These are phyloP conservation scores for Apamea crenata DNA, from an alignment of 2,888 invertebrate species.

Conservation along the genomic window DNA sequence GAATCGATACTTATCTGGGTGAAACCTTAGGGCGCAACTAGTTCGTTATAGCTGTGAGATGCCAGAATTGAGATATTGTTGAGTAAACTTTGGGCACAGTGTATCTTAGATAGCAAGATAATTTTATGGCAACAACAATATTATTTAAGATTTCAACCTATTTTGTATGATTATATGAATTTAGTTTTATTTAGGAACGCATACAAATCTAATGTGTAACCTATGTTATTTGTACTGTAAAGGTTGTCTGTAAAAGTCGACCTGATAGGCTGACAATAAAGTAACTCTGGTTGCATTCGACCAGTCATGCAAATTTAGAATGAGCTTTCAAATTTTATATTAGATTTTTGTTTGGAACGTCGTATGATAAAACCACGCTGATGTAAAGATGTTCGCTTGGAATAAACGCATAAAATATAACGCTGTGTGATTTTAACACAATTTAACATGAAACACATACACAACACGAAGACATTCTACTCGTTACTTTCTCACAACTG, in stretches of 20 bases:
- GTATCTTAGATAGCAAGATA: not conserved
- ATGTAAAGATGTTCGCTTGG: not conserved
- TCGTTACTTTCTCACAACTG: slow-evolving; percentile 7
- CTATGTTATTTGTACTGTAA: not conserved
- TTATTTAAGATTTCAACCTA: not conserved
- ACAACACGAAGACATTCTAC: not conserved
- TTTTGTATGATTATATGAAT: not conserved
- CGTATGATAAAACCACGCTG: not conserved
- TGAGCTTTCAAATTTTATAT: not conserved
- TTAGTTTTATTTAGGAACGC: not conserved
- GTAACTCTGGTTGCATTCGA: not conserved
- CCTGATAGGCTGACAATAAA: not conserved
- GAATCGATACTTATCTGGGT: too few relatives aligned
- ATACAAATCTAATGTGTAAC: not conserved
- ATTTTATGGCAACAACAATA: not conserved
- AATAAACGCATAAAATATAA: not conserved
- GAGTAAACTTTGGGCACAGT: not conserved
- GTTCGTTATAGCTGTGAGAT: not conserved
- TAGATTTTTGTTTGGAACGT: not conserved
- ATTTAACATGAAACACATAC: not conserved
- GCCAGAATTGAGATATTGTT: not conserved
- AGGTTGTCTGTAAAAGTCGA: not conserved
- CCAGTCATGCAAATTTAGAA: not conserved
- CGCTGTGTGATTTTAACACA: not conserved
- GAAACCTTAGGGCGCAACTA: too few relatives aligned